phyloP scores from a whole-genome alignment of 2,888 invertebrate genomes.

The Onchidella celtica region DNA sequence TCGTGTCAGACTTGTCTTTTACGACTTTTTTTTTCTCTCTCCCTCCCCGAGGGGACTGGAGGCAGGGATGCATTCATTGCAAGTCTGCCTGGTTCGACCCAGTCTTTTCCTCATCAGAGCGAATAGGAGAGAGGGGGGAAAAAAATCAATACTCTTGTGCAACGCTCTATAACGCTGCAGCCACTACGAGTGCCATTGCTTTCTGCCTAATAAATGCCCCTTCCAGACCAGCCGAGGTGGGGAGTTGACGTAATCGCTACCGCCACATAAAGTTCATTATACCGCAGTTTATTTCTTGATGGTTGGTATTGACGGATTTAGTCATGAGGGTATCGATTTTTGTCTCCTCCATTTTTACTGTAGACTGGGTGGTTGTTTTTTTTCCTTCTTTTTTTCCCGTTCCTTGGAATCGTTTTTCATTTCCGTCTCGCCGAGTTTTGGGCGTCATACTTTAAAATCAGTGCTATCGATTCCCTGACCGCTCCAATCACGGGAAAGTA shows the following conservation, averaged over 20 bases:
- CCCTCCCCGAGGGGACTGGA: background rate
- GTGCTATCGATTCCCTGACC: no score
- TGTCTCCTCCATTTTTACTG: no score
- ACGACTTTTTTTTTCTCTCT: constrained; percentile 5
- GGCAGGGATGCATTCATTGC: constrained; percentile 27
- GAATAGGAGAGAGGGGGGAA: constrained; percentile 13
- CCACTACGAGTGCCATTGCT: background rate
- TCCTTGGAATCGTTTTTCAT: no score
- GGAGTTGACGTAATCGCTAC: background rate
- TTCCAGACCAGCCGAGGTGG: background rate
- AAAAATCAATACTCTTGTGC: constrained; percentile 34
- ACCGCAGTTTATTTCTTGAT: no score
- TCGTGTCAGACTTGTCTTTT: constrained; percentile 21
- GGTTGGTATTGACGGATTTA: no score
- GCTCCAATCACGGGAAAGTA: no score
- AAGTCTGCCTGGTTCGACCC: constrained; percentile 32
- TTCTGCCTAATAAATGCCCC: constrained; percentile 8
- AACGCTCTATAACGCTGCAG: constrained; percentile 27
- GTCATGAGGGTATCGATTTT: no score
- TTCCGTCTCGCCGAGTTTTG: no score
- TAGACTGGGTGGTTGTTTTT: no score
- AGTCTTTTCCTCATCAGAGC: background rate
- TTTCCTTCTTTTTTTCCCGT: no score
- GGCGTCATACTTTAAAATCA: no score
- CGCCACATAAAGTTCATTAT: no score